These are phyloP conservation scores for Pedetes capensis DNA, from an alignment of 2,113 vertebrate species.

Conservation along the genomic window DNA sequence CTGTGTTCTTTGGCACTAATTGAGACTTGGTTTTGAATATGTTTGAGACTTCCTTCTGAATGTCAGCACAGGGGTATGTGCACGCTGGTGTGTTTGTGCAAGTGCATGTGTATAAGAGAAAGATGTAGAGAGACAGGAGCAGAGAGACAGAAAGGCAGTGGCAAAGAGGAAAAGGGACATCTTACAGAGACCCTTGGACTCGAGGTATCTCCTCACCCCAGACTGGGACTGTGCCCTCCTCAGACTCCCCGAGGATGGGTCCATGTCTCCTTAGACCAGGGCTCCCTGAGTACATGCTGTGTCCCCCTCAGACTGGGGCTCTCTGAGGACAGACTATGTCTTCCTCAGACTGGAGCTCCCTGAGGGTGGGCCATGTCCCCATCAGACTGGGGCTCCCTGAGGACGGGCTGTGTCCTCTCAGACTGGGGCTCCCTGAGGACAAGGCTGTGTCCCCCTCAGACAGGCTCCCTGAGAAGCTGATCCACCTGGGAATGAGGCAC, in stretches of 20 bases:
- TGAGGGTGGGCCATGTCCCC: neutral
- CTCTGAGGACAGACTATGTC: too few species aligned
- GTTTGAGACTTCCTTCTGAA: neutral
- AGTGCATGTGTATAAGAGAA: accelerated
- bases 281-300: too few species aligned
- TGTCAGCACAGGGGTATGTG: too few species aligned
- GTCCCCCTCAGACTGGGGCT: neutral
- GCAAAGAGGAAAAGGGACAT: neutral
- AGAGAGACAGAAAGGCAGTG: neutral
- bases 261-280: neutral
- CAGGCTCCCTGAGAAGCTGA: neutral
- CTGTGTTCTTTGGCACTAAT: neutral
- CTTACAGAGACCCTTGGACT: neutral
- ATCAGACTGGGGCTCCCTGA: neutral
- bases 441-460: neutral
- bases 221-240: neutral
- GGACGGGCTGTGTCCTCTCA: neutral
- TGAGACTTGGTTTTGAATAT: neutral
- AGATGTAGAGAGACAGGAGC: neutral
- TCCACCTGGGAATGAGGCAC: neutral
- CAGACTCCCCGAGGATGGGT: too few species aligned
- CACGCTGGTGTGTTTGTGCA: neutral
- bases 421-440: too few species aligned
- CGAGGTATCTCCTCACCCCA: neutral
- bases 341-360: neutral